These are phyloP conservation scores for Cerceris ruficornis DNA, from an alignment of 2,888 invertebrate genomes.

Conservation along the genomic window DNA sequence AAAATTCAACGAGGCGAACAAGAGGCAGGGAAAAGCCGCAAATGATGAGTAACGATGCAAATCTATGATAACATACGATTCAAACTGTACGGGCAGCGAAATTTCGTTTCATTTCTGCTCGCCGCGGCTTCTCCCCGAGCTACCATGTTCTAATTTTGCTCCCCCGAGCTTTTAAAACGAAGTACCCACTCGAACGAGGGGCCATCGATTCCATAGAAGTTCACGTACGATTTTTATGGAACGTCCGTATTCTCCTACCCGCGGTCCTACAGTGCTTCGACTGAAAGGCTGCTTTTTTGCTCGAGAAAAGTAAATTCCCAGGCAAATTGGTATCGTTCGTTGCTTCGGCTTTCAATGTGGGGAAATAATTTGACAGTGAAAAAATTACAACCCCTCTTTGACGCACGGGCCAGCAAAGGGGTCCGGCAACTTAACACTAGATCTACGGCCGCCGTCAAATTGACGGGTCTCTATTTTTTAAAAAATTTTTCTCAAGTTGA, in stretches of 20 bases:
- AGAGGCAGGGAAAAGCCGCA: neutral
- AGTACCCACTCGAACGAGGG: constrained; percentile 50
- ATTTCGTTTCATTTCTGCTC: constrained; percentile 19
- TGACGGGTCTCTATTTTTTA: no score
- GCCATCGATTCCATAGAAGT: constrained; percentile 54
- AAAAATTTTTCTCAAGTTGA: no score
- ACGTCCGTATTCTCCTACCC: constrained; percentile 54
- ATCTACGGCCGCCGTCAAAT: no score
- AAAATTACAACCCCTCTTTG: constrained; percentile 33
- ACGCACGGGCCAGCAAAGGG: neutral
- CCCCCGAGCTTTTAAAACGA: constrained; percentile 56
- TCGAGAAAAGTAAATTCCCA: constrained; percentile 73
- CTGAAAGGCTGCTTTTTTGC: constrained; percentile 44
- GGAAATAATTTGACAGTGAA: constrained; percentile 35
- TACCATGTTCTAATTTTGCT: constrained; percentile 52
- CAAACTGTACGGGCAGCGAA: constrained; percentile 36
- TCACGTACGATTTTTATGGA: constrained; percentile 59
- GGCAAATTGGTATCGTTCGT: constrained; percentile 70
- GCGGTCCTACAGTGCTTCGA: constrained; percentile 25
- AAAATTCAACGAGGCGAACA: neutral
- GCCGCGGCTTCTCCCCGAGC: neutral
- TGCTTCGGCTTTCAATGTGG: constrained; percentile 31
- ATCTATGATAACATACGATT: constrained; percentile 41
- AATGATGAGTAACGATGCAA: constrained; percentile 20
- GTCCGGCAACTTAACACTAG: neutral